A percentile compares a stretch with the other conserved stretches of the same genome.
Conservation (phyloP, 2,797 vertebrate species). For the Alauda arvensis region DNA sequence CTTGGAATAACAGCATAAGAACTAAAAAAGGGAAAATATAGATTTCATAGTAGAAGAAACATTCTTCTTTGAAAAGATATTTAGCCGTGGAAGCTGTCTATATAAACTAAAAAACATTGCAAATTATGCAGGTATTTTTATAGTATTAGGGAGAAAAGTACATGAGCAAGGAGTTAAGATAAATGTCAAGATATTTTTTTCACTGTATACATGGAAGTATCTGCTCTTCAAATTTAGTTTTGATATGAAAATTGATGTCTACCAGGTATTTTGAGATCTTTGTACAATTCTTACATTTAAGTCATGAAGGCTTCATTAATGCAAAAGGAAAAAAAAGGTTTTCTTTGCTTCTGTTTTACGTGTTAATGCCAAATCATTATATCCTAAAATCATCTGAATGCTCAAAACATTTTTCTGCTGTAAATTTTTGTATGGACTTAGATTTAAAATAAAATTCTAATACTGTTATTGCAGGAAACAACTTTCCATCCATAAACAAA, state of each 20-base stretch:
- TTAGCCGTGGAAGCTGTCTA: background rate
- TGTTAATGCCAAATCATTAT: background rate
- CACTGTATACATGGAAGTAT: background rate
- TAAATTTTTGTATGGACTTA: background rate
- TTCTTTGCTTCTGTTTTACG: background rate
- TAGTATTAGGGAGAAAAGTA: background rate
- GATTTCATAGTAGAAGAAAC: background rate
- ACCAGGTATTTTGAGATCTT: background rate
- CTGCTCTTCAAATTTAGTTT: background rate
- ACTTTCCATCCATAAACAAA: background rate
- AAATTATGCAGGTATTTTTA: background rate
- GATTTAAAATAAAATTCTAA: background rate
- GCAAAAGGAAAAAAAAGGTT: rapidly evolving
- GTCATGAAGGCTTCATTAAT: background rate
- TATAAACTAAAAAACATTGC: background rate
- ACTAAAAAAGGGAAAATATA: background rate
- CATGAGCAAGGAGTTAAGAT: background rate
- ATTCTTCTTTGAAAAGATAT: background rate
- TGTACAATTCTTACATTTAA: background rate
- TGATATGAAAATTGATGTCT: background rate
- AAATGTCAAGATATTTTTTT: background rate
- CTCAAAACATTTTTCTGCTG: background rate
- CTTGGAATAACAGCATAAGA: background rate
- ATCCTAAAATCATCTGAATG: background rate
- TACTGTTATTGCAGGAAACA: background rate